Conservation (phyloP, 2,888 invertebrate genomes). For the Entomobrya multifasciata region DNA sequence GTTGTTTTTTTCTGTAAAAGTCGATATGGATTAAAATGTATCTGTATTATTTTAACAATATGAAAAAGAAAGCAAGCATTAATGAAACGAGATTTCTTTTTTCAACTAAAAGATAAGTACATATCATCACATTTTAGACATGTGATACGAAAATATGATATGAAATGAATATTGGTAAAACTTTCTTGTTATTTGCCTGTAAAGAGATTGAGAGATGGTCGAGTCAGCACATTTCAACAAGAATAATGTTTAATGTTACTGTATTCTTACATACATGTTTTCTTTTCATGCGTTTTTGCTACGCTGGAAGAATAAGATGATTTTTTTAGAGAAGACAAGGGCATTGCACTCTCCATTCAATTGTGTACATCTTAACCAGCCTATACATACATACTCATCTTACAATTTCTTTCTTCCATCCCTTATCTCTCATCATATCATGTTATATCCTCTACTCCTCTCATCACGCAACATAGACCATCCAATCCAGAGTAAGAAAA, state of each 20-base stretch:
- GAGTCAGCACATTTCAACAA: not conserved
- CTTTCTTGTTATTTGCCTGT: too few species aligned
- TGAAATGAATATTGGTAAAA: slow-evolving; percentile 6
- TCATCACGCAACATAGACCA: not conserved
- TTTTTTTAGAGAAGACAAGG: not conserved
- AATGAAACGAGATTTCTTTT: too few species aligned
- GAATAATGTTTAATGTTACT: too few species aligned
- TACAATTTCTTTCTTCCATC: not conserved
- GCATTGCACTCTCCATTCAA: slow-evolving; percentile 1
- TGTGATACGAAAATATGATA: slow-evolving; percentile 29
- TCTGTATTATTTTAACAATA: too few species aligned
- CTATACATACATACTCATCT: too few species aligned
- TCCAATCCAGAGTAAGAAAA: not conserved
- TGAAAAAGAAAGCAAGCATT: too few species aligned
- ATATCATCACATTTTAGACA: too few species aligned
- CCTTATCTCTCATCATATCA: slow-evolving; percentile 1
- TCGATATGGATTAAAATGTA: slow-evolving; percentile 9
- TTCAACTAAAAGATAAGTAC: too few species aligned
- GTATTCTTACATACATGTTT: too few species aligned
- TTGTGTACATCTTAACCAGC: not conserved
- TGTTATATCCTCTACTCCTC: not conserved
- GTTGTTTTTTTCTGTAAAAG: too few species aligned
- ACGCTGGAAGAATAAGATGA: not conserved
- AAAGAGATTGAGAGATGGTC: not conserved
- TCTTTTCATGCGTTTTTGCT: not conserved